Percentiles rank a stretch among this genome's conserved stretches.
These are phyloP conservation scores for Oxystoma pomonae DNA, from an alignment of 2,888 invertebrate genomes.

Conservation along the genomic window DNA sequence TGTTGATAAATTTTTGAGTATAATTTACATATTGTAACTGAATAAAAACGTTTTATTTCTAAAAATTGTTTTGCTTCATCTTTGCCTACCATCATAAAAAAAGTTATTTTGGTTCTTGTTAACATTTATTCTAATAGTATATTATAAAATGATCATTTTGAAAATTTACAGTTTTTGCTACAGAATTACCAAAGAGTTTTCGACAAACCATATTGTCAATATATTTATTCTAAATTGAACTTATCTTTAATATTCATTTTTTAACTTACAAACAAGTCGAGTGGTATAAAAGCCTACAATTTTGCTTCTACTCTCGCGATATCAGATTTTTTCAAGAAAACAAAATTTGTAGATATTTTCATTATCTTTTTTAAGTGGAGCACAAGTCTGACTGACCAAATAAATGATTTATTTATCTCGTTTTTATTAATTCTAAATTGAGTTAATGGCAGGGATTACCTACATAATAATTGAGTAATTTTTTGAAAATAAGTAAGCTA, in stretches of 20 bases:
- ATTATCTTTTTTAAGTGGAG: no score
- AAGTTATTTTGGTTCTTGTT: not conserved
- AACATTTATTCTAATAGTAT: conserved; percentile 2
- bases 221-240: conserved; percentile 1
- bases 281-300: not conserved
- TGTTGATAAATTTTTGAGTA: not conserved
- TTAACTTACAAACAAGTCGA: not conserved
- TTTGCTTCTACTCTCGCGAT: not conserved
- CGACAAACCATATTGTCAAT: conserved; percentile 2
- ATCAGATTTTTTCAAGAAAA: not conserved
- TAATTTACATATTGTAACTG: not conserved
- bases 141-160: conserved; percentile 4
- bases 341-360: not conserved
- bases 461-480: no score
- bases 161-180: conserved; percentile 2
- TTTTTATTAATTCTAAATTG: no score
- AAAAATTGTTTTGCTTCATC: no score
- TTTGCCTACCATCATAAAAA: no score
- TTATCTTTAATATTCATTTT: not conserved
- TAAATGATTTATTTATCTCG: no score
- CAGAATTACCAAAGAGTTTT: not conserved
- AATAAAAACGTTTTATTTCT: not conserved
- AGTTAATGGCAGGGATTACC: no score
- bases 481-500: no score
- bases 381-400: no score